Evolutionary conservation across 64 coral and sea anemone genomes (phyloP).

Genomic region (Dendrophyllia cribrosa): DNA sequence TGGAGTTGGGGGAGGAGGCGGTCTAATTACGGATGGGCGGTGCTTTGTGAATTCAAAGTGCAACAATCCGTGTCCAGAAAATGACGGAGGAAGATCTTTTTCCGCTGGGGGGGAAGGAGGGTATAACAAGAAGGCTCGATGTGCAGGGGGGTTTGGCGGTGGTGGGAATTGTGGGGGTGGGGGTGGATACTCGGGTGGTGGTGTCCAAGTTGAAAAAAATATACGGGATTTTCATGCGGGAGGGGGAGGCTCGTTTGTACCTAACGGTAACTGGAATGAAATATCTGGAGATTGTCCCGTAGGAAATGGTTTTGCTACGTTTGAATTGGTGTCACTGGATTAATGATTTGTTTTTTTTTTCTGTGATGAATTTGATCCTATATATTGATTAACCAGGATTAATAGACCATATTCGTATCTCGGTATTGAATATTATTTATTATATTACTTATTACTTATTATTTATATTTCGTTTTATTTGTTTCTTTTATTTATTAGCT

Average conservation of each 20-base stretch:
- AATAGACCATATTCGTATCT: no score
- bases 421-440: no score
- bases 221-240: background rate
- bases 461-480: no score
- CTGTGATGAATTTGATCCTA: no score
- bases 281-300: background rate
- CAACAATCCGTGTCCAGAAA: background rate
- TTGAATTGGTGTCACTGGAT: background rate
- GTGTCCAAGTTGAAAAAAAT: background rate
- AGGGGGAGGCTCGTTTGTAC: constrained; percentile 29
- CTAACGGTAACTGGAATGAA: background rate
- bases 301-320: constrained; percentile 2
- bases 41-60: background rate
- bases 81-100: constrained; percentile 20
- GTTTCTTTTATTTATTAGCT: no score
- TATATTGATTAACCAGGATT: no score
- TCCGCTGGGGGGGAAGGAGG: background rate
- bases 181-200: constrained; percentile 30
- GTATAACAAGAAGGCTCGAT: background rate
- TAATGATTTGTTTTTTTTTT: background rate
- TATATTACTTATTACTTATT: no score
- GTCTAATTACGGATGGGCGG: background rate
- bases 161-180: constrained; percentile 45
- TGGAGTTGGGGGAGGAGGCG: constrained; percentile 9
- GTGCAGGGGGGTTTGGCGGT: constrained; percentile 16